These are phyloP conservation scores for Troilus luridus DNA, from an alignment of 2,888 invertebrate species.

Conservation along the genomic window DNA sequence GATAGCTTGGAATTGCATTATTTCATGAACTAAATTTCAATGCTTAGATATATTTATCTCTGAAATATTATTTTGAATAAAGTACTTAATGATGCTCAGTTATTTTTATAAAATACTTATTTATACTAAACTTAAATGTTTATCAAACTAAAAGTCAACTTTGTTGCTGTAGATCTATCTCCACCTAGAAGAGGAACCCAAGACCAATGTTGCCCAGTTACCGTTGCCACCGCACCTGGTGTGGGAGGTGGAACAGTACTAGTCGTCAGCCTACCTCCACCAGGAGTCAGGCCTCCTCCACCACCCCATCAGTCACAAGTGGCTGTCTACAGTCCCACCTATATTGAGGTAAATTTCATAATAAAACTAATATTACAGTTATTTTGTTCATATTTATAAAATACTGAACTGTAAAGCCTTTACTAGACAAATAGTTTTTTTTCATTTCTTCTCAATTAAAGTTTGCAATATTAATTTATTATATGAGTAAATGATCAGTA, in stretches of 20 bases:
- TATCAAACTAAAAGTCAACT: neutral
- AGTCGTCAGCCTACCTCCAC: constrained; percentile 85
- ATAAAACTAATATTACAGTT: neutral
- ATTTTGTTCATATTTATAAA: neutral
- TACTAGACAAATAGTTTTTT: neutral
- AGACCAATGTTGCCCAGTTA: constrained; percentile 67
- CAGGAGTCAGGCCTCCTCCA: constrained; percentile 66
- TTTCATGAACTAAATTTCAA: no score
- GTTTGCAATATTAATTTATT: neutral
- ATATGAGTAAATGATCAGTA: neutral
- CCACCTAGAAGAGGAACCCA: constrained; percentile 59
- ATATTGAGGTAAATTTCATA: constrained; percentile 68
- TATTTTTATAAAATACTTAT: no score
- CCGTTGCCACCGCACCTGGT: constrained; percentile 64
- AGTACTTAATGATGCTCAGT: neutral
- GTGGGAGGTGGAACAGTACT: constrained; percentile 79
- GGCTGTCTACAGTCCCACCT: constrained; percentile 73
- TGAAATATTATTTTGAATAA: neutral
- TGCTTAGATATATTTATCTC: no score
- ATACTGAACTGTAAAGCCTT: neutral
- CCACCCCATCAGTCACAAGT: constrained; percentile 70
- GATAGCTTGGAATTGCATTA: no score
- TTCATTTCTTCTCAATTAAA: neutral
- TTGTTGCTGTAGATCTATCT: constrained; percentile 54
- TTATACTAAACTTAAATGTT: neutral